Evolutionary conservation across 2,113 vertebrate genomes (phyloP), one percentile per base, ranked within the genome.

Genomic region (Silurus meridionalis): DNA sequence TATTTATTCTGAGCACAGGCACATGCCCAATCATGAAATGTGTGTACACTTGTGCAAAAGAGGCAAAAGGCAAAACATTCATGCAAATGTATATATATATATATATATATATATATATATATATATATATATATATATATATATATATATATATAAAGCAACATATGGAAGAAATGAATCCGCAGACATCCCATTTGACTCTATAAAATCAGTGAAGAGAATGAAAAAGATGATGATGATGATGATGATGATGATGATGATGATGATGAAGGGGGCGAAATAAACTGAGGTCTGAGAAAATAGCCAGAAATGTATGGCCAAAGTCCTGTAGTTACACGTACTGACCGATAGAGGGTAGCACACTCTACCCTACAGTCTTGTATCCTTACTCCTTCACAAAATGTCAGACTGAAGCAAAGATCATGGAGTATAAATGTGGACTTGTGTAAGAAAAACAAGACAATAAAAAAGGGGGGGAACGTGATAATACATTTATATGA

Each of bases 341-440:
- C 21, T 48, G 3, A 46, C 77, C 83, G 58, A 52, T 86, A 89
- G 88, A 84, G 66, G 61, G 50, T 57, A 46, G 21, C 17, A 66
- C 64, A 69, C 21, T 50, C 46, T 57, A 74, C 4, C 11, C 21
- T n/a, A 23, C 9, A 25, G 55, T 28, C 25, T 7, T 25, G 1
- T 8, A 53, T 23, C 9, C 9, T 8, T 21, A 8, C 8, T 17
- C 5, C 3, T n/a, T 60, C 50, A 25, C 19, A 63, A 28, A 25
- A 48, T 72, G 50, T 74, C 19, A 74, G 37, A 21, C 37, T 69
- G 15, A 69, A 69, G 25, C 13, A 37, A 69, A 71, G 37, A 46
- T 71, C 6, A 4, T 71, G 28, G 25, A 5, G 17, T 19, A 71
- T 71, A 9, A 46, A 50, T 72, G 1, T 72, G 37, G 7, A 9